Base-by-base conservation (phyloP, 2,888 invertebrate genomes). In the Aporophyla nigra region DNA sequence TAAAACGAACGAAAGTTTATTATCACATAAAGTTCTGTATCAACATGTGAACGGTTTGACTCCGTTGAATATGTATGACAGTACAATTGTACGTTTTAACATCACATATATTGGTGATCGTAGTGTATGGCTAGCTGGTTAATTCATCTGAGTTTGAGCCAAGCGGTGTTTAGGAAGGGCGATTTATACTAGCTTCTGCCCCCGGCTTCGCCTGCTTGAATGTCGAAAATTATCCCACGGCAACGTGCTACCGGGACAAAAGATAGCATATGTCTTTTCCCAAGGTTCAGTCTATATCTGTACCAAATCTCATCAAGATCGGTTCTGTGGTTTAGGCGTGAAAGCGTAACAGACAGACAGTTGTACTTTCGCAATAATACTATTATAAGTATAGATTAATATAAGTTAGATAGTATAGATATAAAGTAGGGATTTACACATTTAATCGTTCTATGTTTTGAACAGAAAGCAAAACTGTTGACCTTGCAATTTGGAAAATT, bases 11-110 rank as follows among this genome's bases (percentile, higher is more conserved):
- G 49, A 74, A 80, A 76, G 51, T 78, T 84, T 78, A 76, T 68
- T 76, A 76, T 76, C 71, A 51, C 63, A 56, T 74, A 74, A 76
- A 71, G 43, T 74, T 72, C 43, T 49, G 53, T 59, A 78, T 74
- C 70, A 62, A 76, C 76, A 75, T 69, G 78, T 78, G 74, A 81
- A 74, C 68, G 68, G 67, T 80, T 80, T 76, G 77, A 76, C 74
- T 71, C 51, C 24, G 27, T 73, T 82, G 73, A 82, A 73, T 71
- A 82, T 80, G 80, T 54, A 84, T 71, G 74, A 79, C 24, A 40
- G 12, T 27, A 61, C 65, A 72, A 63, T 74, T 83, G 63, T 67
- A 58, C 19, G 27, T 61, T 66, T 66, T 66, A 62, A 69, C 40
- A 27, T 71, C 6, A 54, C 40, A 14, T 40, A 65, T 69, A 71